Percentiles rank a stretch among this genome's conserved stretches.
Conservation (phyloP, 2,113 vertebrate species). For the Platycercus adscitus region DNA sequence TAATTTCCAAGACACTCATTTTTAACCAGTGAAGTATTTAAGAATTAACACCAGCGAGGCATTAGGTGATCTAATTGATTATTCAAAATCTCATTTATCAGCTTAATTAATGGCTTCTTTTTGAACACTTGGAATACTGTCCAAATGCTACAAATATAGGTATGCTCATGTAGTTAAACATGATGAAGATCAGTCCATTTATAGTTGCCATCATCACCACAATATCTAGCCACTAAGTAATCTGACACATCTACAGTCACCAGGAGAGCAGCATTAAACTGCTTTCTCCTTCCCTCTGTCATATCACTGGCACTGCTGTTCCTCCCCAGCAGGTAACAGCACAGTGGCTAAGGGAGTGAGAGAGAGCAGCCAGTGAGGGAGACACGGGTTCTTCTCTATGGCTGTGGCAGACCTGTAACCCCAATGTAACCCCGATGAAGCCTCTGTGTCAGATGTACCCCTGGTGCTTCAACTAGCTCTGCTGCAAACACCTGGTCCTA, state of each 20-base stretch:
- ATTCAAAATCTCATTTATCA: conserved; percentile 5
- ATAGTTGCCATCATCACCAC: not conserved
- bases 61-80: conserved; percentile 17
- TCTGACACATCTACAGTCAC: not conserved
- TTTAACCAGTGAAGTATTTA: conserved; percentile 12
- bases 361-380: not conserved
- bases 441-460: not conserved
- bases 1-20: not conserved
- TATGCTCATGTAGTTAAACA: not conserved
- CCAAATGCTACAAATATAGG: not conserved
- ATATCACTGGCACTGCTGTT: not conserved
- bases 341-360: not conserved
- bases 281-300: not conserved
- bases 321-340: not conserved
- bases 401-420: rapidly evolving
- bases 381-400: rapidly evolving
- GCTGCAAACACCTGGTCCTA: not conserved
- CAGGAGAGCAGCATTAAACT: not conserved
- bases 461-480: not conserved
- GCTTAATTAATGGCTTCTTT: conserved; percentile 1
- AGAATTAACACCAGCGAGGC: conserved; percentile 4
- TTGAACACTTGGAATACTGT: not conserved
- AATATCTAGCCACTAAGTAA: not conserved
- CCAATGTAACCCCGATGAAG: not conserved
- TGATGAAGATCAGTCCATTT: not conserved